Evolutionary conservation across 2,888 invertebrate genomes (phyloP), one percentile per base, ranked within the genome.

Genomic region (Dryococelus australis): DNA sequence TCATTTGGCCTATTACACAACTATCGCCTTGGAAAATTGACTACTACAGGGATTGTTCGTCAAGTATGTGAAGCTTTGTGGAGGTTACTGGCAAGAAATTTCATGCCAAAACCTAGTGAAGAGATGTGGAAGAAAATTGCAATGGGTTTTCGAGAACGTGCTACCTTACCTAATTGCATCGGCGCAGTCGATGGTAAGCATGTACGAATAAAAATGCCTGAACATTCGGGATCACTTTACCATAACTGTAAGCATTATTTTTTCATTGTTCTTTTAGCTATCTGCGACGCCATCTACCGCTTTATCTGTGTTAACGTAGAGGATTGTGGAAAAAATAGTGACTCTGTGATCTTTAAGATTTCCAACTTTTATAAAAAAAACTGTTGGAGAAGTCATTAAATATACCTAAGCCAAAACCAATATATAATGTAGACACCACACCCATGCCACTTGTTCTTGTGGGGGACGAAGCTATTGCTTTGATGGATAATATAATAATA

Each of bases 391-490:
- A 79, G 27, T 79, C 79, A 26, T 27, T 79, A 27, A 79, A 79
- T 79, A 79, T 79, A 79, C 79, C 79, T 26, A 79, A 10, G n/a
- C 16, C 79, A 79, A 79, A 79, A 16, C 79, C 79, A 10, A 79
- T 79, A 79, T 79, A 8, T 10, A 6, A 79, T 27, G 79, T 79
- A 79, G 79, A 79, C 79, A 24, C 79, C 9, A 27, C 79, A 16
- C 27, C 27, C 24, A 10, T 79, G 79, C 79, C 79, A 24, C 27
- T 10, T 79, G 27, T 79, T 79, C 27, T 79, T 24, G 79, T 79
- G 24, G 79, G 79, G 79, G 79, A 79, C 79, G 79, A 79, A 79
- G 79, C 79, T 10, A 10, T 79, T 27, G 79, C 79, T 79, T 79
- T 79, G 79, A 79, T 79, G 79, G 79, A 79, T 24, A 79, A 79